Base-by-base conservation (phyloP, 37 sponge, comb jelly and placozoan genomes). In the Cladorhizidae sp. region DNA sequence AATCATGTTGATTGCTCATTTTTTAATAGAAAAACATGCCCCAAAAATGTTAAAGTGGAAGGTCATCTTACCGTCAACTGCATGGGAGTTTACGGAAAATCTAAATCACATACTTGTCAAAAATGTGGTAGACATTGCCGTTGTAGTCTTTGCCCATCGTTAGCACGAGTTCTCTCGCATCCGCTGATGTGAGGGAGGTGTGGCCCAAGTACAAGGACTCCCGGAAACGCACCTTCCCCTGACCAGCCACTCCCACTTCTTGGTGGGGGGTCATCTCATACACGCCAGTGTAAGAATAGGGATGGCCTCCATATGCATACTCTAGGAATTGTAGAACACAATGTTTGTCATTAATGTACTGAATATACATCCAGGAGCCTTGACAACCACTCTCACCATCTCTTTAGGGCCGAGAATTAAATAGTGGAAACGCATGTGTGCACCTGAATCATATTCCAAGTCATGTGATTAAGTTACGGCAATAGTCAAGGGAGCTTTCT, bases 281-380 rank as follows among this genome's bases (percentile, higher is more conserved):
- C 41, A 86, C 80, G 1, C 87, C 87, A 55, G 87, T 80, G 64
- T 69, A 79, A 7, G 80, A 67, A 55, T 80, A 86, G 0, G 80
- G 67, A 51, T 86, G 87, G 26, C 87, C 75, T 39, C 80, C 87
- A 41, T 79, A 86, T 1, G 87, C 80, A 74, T 86, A 86, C 56
- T 86, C 87, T 86, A 39, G 11, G n/a, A 28, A 7, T 17, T 9
- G 69, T 38, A 67, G 49, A 5, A 61, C 25, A 61, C 5, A 12
- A 29, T 12, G 17, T 17, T 61, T 28, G 12, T 29, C 25, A 61
- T n/a, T n/a, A n/a, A n/a, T n/a, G n/a, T n/a, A n/a, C n/a, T n/a
- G n/a, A n/a, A n/a, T n/a, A n/a, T n/a, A n/a, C n/a, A n/a, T n/a
- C n/a, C n/a, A n/a, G n/a, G n/a, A n/a, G n/a, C n/a, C n/a, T n/a